Base-by-base conservation (phyloP, 2,888 invertebrate genomes). In the Micropterix aruncella region DNA sequence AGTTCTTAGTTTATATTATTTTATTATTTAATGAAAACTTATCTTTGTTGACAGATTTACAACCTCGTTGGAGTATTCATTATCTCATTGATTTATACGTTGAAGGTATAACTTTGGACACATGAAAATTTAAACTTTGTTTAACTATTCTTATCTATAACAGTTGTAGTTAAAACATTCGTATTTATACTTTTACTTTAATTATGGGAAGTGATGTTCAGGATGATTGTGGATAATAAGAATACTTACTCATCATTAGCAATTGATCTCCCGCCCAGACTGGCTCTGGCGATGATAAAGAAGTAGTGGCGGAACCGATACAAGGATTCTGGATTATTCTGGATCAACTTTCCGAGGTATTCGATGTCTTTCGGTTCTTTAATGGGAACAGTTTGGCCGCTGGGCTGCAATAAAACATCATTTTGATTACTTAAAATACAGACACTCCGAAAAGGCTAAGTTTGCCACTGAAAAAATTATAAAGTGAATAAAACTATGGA, bases 251-350 rank as follows among this genome's bases (percentile, higher is more conserved):
- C 56, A 45, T 60, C 55, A 38, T 48, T 44, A 17, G 55, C 54
- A n/a, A 54, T 50, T 45, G 60, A 61, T 46, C 58, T 56, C 14
- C 53, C 65, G 19, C 63, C 53, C 16, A 70, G 59, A 1, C 69
- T 56, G 46, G 67, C 66, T 48, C 73, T 68, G 48, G 74, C 74
- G 18, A 74, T 59, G 40, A 56, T 63, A 46, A 73, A 68, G 58
- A 76, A 74, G 47, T 75, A 73, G n/a, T 78, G 77, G 53, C 74
- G 75, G 50, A 62, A 59, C 54, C 60, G 62, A 47, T 61, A 56
- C 45, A 56, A 57, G 16, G 57, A 56, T 40, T 77, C 74, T 45
- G 61, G 63, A 54, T 75, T 77, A 41, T 70, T 70, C 60, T 76
- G 74, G 59, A 77, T 70, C 53, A 70, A 59, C 58, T 73, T 72